Evolutionary conservation across 2,888 invertebrate species (phyloP), one percentile per base, ranked within the genome.

Genomic region (Siphlonurus alternatus): DNA sequence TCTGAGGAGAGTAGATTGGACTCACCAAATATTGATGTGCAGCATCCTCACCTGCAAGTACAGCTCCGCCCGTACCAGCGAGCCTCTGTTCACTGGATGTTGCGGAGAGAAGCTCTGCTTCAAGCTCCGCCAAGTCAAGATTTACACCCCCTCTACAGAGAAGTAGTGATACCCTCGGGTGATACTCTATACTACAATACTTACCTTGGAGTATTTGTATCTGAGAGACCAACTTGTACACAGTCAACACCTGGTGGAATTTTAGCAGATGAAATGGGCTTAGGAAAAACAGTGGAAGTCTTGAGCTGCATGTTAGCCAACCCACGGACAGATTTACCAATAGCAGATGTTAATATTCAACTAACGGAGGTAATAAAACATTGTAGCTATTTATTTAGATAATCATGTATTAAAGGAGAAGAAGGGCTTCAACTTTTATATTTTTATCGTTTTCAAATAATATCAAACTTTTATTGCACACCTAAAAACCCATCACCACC

Each of bases 261-360:
- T 67, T 75, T 89, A 61, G 88, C 87, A 1, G 89, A 89, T 73
- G 88, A 89, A 75, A 89, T 89, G 88, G 89, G 89, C 0, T 75
- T 89, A 23, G 89, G 89, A 0, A 89, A 89, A 77, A 89, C 89
- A 0, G 84, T 89, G 0, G 88, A 89, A 75, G 80, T 88, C 15
- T 71, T 89, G 51, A 82, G 85, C 1, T 79, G 84, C 64, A 80
- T 88, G 68, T 72, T 88, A 62, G 73, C 78, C 1, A 78, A 87
- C 73, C 79, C 75, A 2, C 70, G 62, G 19, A 51, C 22, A 56
- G 61, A 54, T 54, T 20, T 61, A n/a, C 61, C 61, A 5, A 1
- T 2, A 5, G 23, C 20, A 7, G 65, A 63, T 19, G 7, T 23
- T n/a, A n/a, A n/a, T n/a, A n/a, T n/a, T n/a, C n/a, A n/a, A n/a